Conservation (phyloP, 2,888 invertebrate genomes). For the Entomobrya multifasciata region DNA sequence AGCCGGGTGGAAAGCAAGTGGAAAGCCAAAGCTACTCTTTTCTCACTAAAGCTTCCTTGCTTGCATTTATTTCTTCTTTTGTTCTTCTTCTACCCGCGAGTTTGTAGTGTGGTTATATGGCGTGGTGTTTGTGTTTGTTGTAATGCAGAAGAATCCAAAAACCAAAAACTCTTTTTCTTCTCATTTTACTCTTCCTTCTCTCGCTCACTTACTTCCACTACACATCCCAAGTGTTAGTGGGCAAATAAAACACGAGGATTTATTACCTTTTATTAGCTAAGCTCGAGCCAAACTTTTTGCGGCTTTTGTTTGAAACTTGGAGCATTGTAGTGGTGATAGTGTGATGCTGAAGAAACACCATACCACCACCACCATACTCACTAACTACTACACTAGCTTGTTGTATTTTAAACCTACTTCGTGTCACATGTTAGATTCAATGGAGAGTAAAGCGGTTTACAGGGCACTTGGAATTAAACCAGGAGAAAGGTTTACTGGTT, state of each 20-base stretch:
- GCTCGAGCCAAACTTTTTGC: constrained; percentile 71
- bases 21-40: constrained; percentile 62
- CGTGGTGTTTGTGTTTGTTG: constrained; percentile 7
- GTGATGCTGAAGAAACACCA: constrained; percentile 38
- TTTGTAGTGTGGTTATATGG: not conserved
- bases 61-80: constrained; percentile 51
- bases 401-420: too few species aligned
- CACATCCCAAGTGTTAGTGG: constrained; percentile 74
- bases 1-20: constrained; percentile 72
- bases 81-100: constrained; percentile 48
- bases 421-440: not conserved
- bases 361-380: too few species aligned
- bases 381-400: too few species aligned
- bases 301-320: constrained; percentile 66
- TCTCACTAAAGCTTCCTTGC: constrained; percentile 17
- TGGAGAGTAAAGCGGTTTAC: constrained; percentile 21
- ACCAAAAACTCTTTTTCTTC: constrained; percentile 66
- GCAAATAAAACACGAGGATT: constrained; percentile 74
- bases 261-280: constrained; percentile 74
- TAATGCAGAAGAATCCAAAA: constrained; percentile 52
- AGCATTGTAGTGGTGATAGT: constrained; percentile 38
- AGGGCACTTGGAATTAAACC: not conserved
- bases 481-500: too few species aligned
- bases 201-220: constrained; percentile 73
- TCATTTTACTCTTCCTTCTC: constrained; percentile 58